phyloP scores from a whole-genome alignment of 2,113 vertebrate genomes.

The Phalacrocorax aristotelis region DNA sequence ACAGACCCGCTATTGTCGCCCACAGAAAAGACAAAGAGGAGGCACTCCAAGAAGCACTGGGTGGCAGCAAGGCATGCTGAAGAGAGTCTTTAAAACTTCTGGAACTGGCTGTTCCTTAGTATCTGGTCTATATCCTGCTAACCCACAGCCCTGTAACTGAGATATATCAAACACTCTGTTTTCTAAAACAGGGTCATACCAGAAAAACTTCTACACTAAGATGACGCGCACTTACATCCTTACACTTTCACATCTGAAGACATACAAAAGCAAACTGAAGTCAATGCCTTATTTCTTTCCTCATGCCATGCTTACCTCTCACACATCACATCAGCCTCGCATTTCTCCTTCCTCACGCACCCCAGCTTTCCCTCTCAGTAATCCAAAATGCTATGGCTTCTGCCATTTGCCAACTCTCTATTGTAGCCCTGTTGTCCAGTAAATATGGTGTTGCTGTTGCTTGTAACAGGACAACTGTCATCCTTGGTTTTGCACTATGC shows the following conservation, averaged over 20 bases:
- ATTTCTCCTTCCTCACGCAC: neutral
- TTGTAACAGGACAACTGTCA: neutral
- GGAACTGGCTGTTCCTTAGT: neutral
- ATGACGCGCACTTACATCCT: neutral
- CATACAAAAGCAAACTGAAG: neutral
- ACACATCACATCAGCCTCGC: fast-evolving
- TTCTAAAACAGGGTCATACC: neutral
- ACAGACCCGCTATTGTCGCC: neutral
- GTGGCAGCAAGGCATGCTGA: neutral
- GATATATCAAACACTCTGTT: neutral
- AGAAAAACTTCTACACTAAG: neutral
- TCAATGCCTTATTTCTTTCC: neutral
- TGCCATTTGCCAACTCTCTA: neutral
- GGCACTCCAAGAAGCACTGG: neutral
- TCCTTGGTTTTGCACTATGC: neutral
- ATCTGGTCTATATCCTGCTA: neutral
- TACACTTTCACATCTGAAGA: neutral
- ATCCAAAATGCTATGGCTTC: neutral
- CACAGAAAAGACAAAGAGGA: neutral
- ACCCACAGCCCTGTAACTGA: neutral
- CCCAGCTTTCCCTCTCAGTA: neutral
- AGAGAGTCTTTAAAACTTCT: neutral
- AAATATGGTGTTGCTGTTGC: neutral
- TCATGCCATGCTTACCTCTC: neutral
- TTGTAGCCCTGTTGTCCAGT: fast-evolving